Base-by-base conservation (phyloP, 2,113 vertebrate species). In the Carettochelys insculpta region DNA sequence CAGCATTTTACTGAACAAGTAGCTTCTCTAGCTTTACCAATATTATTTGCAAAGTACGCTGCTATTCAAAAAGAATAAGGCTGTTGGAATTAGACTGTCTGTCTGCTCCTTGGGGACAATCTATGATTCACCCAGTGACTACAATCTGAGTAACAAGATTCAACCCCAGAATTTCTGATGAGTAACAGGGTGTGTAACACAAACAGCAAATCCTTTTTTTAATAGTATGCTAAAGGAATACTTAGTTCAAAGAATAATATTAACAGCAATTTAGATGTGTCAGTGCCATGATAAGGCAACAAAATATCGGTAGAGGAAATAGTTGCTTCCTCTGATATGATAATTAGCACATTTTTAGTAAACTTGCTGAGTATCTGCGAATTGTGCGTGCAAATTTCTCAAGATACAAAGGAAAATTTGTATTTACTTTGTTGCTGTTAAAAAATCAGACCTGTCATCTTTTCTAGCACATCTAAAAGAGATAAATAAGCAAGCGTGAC, bases 91-190 rank as follows among this genome's bases (percentile, higher is more conserved):
- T 71, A 54, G 92, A 75, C 68, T 13, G 3, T 1, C 77, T 41
- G 75, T 34, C 11, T 3, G n/a, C 77, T 54, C 5, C 82, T 77
- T 8, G 6, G 73, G 31, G 73, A 3, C 53, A 5, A 22, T 34
- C 3, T 9, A 1, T 96, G 94, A 96, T 24, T 96, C 94, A 92
- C 65, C n/a, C 87, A 50, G 51, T 88, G 89, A 93, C 80, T 92
- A 16, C n/a, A 80, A 68, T 20, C 24, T 47, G 58, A 89, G 86
- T 24, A 71, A 77, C 53, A 87, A 75, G 82, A 86, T 84, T 53
- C 45, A 77, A 84, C 88, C 80, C 45, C 94, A 34, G 4, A 12
- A 50, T 85, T 92, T 91, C 58, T 92, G 90, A 75, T 96, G 95
- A 96, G 88, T 95, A 90, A 95, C 3, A 31, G 86, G 77, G 86